Conservation (phyloP, 1,140 invertebrate species). For the Drosophila pseudoobscura region DNA sequence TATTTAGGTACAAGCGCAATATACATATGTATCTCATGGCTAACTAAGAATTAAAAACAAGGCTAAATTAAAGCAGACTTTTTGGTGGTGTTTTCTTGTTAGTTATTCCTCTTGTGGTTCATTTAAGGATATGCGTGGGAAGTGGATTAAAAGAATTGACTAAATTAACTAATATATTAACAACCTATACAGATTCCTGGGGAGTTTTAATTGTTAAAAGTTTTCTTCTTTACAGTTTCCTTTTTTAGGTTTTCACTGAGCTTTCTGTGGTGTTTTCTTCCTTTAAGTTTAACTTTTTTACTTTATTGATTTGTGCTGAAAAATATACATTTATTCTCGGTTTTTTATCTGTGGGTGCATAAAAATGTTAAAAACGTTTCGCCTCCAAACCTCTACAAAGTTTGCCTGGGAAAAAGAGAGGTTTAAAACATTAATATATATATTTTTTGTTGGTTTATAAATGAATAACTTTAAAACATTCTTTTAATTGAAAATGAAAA, state of each 20-base stretch:
- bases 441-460: neutral
- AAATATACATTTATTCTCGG: conserved; percentile 53
- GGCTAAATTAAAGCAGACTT: conserved; percentile 71
- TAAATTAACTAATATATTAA: conserved; percentile 38
- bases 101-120: conserved; percentile 47
- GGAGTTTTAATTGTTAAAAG: neutral
- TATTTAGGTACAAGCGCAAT: conserved; percentile 66
- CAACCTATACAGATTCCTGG: conserved; percentile 61
- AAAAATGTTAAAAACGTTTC: conserved; percentile 62
- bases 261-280: conserved; percentile 3
- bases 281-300: too few relatives aligned
- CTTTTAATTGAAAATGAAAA: conserved; percentile 35
- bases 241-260: conserved; percentile 29
- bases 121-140: conserved; percentile 64
- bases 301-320: conserved; percentile 54
- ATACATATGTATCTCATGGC: conserved; percentile 40
- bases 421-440: conserved; percentile 41
- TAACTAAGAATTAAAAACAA: conserved; percentile 46
- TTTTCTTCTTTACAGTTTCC: too few relatives aligned
- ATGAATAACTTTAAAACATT: conserved; percentile 19
- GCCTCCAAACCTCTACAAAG: conserved; percentile 58
- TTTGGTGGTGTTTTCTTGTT: conserved; percentile 37
- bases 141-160: conserved; percentile 13
- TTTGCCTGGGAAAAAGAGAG: conserved; percentile 72
- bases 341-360: conserved; percentile 54